These are phyloP conservation scores for Rhea americana DNA, from an alignment of 2,113 vertebrate species.

Conservation along the genomic window DNA sequence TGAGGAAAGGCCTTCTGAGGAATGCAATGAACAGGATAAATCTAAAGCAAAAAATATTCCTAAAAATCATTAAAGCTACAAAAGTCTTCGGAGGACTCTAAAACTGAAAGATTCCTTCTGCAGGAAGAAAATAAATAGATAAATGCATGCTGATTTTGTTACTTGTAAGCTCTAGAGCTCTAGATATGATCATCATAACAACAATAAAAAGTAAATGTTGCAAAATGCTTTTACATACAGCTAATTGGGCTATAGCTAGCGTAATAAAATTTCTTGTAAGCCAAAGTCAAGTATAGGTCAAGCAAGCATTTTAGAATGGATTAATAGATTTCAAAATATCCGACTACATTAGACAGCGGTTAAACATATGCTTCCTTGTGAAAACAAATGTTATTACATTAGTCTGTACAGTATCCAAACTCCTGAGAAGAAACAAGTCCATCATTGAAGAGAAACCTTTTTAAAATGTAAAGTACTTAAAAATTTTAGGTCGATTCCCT, in stretches of 20 bases:
- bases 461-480: background rate
- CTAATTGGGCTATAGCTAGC: background rate
- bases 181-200: background rate
- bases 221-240: slow-evolving; percentile 19
- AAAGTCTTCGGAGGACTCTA: background rate
- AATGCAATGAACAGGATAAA: background rate
- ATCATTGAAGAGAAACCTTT: background rate
- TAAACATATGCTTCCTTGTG: background rate
- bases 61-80: background rate
- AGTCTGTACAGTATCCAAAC: background rate
- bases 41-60: background rate
- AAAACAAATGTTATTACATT: slow-evolving; percentile 2
- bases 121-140: background rate
- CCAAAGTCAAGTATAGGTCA: slow-evolving; percentile 33
- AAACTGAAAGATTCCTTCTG: background rate
- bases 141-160: background rate
- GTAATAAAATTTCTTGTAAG: slow-evolving; percentile 33
- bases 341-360: background rate
- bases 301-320: slow-evolving; percentile 26
- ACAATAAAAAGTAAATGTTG: background rate
- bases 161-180: background rate
- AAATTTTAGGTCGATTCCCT: background rate
- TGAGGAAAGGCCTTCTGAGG: background rate
- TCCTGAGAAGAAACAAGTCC: background rate
- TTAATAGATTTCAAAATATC: slow-evolving; percentile 32